A percentile compares a stretch with the other conserved stretches of the same genome.
Conservation (phyloP, 2,113 vertebrate genomes). For the Peromyscus leucopus region DNA sequence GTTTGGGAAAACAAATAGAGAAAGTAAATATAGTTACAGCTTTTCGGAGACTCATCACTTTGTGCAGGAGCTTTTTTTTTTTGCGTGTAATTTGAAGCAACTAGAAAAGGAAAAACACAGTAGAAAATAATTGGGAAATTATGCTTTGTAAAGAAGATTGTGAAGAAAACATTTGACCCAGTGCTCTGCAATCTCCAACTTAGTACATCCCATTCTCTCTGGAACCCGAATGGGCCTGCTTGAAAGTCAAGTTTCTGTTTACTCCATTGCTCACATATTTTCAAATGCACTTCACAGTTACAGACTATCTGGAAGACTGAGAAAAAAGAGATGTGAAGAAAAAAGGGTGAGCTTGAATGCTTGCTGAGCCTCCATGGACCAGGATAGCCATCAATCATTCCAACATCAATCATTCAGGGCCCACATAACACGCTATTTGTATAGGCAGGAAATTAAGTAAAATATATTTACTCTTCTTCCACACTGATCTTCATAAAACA, state of each 20-base stretch:
- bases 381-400: not conserved
- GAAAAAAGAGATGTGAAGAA: not conserved
- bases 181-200: not conserved
- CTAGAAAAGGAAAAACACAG: not conserved
- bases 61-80: not conserved
- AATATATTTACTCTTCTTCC: not conserved
- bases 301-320: not conserved
- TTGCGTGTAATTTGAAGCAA: conserved; percentile 27
- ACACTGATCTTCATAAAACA: conserved; percentile 8
- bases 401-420: not conserved
- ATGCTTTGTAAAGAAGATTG: not conserved
- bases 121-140: not conserved
- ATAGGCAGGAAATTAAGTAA: conserved; percentile 34
- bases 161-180: not conserved
- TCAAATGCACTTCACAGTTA: not conserved
- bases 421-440: not conserved
- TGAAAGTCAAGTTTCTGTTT: not conserved
- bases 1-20: not conserved
- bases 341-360: not conserved
- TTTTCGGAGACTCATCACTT: not conserved
- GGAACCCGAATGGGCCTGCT: not conserved
- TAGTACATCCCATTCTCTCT: not conserved
- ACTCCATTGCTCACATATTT: conserved; percentile 8
- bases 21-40: not conserved
- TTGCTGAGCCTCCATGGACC: not conserved